Conservation (phyloP, 1,140 invertebrate species). For the Drosophila asahinai region DNA sequence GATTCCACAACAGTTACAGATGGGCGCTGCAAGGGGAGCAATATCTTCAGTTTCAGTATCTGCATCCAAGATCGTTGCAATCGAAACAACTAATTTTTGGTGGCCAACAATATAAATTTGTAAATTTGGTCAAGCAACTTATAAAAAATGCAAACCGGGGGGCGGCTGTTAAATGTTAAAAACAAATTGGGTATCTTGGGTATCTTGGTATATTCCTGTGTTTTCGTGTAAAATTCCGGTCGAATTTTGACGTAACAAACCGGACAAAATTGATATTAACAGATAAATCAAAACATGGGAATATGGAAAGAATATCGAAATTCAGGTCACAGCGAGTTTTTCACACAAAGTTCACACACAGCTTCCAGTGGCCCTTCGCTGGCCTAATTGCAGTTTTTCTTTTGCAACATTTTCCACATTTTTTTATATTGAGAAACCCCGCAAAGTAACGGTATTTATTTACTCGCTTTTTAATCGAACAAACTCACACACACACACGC, state of each 20-base stretch:
- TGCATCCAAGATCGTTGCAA: background rate
- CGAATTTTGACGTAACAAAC: background rate
- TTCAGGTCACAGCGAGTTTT: conserved; percentile 23
- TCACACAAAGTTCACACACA: conserved; percentile 1
- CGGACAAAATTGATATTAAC: conserved; percentile 5
- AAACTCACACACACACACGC: conserved; percentile 6
- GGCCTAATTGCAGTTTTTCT: conserved; percentile 34
- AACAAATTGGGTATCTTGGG: background rate
- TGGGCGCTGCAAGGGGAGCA: conserved; percentile 9
- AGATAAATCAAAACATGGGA: conserved; percentile 36
- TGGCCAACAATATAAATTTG: background rate
- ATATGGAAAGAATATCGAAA: conserved; percentile 11
- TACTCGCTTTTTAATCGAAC: conserved; percentile 10
- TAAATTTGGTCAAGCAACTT: background rate
- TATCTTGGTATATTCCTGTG: background rate
- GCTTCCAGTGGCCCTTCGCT: conserved; percentile 37
- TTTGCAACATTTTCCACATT: background rate
- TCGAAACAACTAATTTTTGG: background rate
- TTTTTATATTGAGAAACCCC: conserved; percentile 7
- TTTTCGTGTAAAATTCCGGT: conserved; percentile 21
- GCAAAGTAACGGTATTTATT: conserved; percentile 20
- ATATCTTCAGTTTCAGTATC: background rate
- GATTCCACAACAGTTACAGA: conserved; percentile 2
- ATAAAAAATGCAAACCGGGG: background rate
- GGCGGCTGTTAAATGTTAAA: background rate